Evolutionary conservation across 2,888 invertebrate species (phyloP), one percentile per base, ranked within the genome.

Genomic region (Nemapogon koenigi): DNA sequence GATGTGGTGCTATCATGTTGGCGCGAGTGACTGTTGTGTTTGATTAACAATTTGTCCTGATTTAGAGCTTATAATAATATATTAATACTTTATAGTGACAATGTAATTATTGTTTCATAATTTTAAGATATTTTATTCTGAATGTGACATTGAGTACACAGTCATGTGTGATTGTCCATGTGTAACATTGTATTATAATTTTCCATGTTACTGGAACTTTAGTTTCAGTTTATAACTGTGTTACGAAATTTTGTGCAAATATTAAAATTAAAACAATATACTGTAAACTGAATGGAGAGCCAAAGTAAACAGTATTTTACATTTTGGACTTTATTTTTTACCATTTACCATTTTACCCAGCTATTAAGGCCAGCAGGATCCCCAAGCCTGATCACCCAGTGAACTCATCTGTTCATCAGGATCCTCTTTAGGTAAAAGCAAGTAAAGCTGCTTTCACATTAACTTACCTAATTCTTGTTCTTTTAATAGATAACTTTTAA

Each of bases 291-390:
- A 75, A 65, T 76, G 70, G 58, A 66, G 73, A 76, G 76, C 76
- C 76, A 78, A 78, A 78, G 76, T 76, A 76, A 76, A 76, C 76
- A 76, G 76, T 78, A 75, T 76, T 78, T 76, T 70, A 63, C 71
- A 72, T 33, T 30, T 35, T 28, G 22, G 32, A 26, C 43, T 40
- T 38, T 43, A 41, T 48, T 46, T 39, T 18, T n/a, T n/a, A n/a
- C n/a, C n/a, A n/a, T n/a, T n/a, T n/a, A n/a, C n/a, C n/a, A n/a
- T n/a, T n/a, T n/a, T n/a, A n/a, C n/a, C n/a, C n/a, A n/a, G n/a
- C n/a, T n/a, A n/a, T n/a, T n/a, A n/a, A n/a, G n/a, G n/a, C n/a
- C n/a, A n/a, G n/a, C n/a, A n/a, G n/a, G n/a, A n/a, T n/a, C n/a
- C n/a, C n/a, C n/a, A n/a, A n/a, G n/a, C n/a, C n/a, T n/a, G n/a